Percentiles rank a stretch among this genome's conserved stretches.
Conservation (phyloP, 1,140 invertebrate genomes). For the Hydropsyche tenuis region DNA sequence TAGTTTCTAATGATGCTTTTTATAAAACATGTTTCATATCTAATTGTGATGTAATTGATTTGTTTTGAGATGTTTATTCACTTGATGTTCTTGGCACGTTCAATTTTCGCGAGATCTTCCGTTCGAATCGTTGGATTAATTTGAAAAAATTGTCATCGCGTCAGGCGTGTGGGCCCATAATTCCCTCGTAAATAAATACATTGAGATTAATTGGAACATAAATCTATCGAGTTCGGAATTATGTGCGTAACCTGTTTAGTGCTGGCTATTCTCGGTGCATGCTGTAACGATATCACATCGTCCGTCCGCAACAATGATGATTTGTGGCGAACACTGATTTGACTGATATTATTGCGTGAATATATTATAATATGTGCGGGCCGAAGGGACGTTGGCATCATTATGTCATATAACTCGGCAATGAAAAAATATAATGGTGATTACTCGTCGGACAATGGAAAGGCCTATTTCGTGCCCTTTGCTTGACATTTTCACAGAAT, state of each 20-base stretch:
- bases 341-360: background rate
- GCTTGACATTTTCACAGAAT: conserved; percentile 3
- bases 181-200: conserved; percentile 18
- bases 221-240: conserved; percentile 18
- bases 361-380: background rate
- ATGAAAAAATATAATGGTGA: conserved; percentile 10
- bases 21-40: no score
- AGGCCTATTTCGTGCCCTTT: conserved; percentile 11
- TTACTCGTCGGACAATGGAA: conserved; percentile 18
- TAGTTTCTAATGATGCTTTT: no score
- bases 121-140: background rate
- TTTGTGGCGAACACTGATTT: conserved; percentile 6
- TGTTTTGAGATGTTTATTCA: no score
- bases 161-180: conserved; percentile 10
- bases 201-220: conserved; percentile 24
- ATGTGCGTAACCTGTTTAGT: conserved; percentile 22
- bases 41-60: no score
- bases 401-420: conserved; percentile 1
- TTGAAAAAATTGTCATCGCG: conserved; percentile 19
- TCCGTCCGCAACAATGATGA: conserved; percentile 22
- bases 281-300: conserved; percentile 19
- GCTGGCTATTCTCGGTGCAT: background rate
- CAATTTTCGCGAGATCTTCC: no score
- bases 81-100: no score
- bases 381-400: background rate